These are phyloP conservation scores for Pandemis heparana DNA, from an alignment of 2,888 invertebrate species.

Conservation along the genomic window DNA sequence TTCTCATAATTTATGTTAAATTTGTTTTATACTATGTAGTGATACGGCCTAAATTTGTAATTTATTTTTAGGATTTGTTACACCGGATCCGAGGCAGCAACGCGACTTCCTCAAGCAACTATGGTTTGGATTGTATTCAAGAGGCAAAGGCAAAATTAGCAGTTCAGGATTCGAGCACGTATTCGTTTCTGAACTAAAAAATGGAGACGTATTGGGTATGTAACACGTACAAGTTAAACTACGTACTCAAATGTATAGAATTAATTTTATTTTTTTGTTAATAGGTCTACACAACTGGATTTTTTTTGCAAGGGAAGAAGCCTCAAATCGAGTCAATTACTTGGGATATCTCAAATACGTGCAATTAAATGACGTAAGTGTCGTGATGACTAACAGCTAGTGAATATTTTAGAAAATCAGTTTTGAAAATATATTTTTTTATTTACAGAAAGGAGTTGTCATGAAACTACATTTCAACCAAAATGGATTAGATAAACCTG, in stretches of 20 bases:
- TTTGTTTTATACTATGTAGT: too few relatives aligned
- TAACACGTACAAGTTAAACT: not conserved
- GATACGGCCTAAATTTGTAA: too few relatives aligned
- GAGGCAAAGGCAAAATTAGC: conserved; percentile 91
- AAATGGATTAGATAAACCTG: conserved; percentile 90
- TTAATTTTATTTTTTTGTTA: not conserved
- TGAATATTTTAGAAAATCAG: not conserved
- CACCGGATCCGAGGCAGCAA: conserved; percentile 89
- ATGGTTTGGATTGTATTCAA: conserved; percentile 94
- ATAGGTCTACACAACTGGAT: conserved; percentile 96
- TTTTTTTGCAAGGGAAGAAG: conserved; percentile 92
- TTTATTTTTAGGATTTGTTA: conserved; percentile 82
- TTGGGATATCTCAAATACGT: conserved; percentile 91
- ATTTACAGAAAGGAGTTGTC: conserved; percentile 90
- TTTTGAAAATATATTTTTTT: conserved; percentile 12
- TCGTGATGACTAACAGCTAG: too few relatives aligned
- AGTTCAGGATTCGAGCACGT: conserved; percentile 98
- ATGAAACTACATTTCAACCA: conserved; percentile 90
- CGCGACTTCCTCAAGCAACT: conserved; percentile 89
- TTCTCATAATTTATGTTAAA: too few relatives aligned
- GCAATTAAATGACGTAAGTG: conserved; percentile 89
- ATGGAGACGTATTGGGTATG: conserved; percentile 88
- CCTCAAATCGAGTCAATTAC: conserved; percentile 89
- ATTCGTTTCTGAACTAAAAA: conserved; percentile 94
- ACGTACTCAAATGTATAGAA: not conserved